Evolutionary conservation across 2,113 vertebrate species (phyloP).

Genomic region (Neofelis nebulosa): DNA sequence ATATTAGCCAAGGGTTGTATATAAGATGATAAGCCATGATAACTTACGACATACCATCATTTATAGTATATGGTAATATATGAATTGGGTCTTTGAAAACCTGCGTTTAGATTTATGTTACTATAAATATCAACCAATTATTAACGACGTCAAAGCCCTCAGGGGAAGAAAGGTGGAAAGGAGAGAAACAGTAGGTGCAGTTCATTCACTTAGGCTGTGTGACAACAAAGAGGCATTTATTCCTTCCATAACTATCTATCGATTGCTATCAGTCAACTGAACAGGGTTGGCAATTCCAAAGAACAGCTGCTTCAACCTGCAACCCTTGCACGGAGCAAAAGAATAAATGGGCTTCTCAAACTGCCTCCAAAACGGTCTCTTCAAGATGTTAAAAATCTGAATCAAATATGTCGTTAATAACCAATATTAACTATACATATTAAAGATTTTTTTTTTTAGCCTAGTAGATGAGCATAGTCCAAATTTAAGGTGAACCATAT

Average conservation of each 20-base stretch:
- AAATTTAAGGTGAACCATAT: background rate
- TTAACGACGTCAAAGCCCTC: background rate
- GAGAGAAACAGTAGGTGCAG: background rate
- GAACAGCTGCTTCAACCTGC: background rate
- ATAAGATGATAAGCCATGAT: background rate
- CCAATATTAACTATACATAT: background rate
- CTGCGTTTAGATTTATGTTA: background rate
- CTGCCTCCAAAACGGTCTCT: background rate
- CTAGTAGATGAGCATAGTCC: background rate
- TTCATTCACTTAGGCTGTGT: background rate
- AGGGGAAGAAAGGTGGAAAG: background rate
- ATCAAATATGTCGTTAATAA: background rate
- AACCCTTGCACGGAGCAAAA: background rate
- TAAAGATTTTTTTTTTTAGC: background rate
- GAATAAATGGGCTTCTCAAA: background rate
- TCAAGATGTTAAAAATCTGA: background rate
- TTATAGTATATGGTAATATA: background rate
- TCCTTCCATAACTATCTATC: background rate
- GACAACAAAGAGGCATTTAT: background rate
- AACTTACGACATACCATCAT: background rate
- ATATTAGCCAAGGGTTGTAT: background rate
- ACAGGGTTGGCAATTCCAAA: background rate
- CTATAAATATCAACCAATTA: background rate
- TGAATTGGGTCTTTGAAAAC: conserved; percentile 15
- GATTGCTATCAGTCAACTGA: background rate